Percentiles rank a stretch among this genome's conserved stretches.
These are phyloP conservation scores for Thripadectes ignobilis DNA, from an alignment of 2,797 vertebrate species.

Conservation along the genomic window DNA sequence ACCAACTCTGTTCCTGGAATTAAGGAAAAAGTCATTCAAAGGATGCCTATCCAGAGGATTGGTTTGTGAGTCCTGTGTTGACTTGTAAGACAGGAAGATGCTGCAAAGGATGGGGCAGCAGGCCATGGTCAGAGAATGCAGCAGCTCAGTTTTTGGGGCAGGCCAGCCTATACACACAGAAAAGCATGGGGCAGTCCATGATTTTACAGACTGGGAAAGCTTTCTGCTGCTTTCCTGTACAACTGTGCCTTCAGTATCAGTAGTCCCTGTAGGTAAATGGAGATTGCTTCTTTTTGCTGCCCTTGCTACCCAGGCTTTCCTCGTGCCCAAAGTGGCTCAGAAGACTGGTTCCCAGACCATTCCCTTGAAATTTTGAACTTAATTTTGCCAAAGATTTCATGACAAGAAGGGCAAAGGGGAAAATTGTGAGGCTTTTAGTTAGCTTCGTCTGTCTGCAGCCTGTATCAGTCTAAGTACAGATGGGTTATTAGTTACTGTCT, in stretches of 20 bases:
- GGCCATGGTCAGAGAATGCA: neutral
- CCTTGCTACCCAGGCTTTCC: neutral
- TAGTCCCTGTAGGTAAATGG: neutral
- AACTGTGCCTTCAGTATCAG: neutral
- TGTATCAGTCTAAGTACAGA: neutral
- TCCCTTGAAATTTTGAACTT: neutral
- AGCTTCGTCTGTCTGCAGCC: neutral
- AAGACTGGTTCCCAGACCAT: neutral
- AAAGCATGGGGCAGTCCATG: neutral
- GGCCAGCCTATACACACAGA: neutral
- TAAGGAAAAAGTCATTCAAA: neutral
- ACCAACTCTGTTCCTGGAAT: neutral
- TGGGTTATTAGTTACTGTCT: neutral
- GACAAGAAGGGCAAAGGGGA: neutral
- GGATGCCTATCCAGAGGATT: neutral
- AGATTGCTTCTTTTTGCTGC: neutral
- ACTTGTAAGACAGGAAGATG: neutral
- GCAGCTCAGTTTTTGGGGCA: neutral
- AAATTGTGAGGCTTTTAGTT: neutral
- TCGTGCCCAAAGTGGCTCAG: neutral
- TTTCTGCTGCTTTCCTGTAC: neutral
- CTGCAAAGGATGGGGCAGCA: neutral
- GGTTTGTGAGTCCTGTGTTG: neutral
- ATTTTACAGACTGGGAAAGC: neutral
- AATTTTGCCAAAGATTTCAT: neutral